Percentiles rank a stretch among this genome's conserved stretches.
Conservation (phyloP, 2,888 invertebrate genomes). For the Athripsodes cinereus region DNA sequence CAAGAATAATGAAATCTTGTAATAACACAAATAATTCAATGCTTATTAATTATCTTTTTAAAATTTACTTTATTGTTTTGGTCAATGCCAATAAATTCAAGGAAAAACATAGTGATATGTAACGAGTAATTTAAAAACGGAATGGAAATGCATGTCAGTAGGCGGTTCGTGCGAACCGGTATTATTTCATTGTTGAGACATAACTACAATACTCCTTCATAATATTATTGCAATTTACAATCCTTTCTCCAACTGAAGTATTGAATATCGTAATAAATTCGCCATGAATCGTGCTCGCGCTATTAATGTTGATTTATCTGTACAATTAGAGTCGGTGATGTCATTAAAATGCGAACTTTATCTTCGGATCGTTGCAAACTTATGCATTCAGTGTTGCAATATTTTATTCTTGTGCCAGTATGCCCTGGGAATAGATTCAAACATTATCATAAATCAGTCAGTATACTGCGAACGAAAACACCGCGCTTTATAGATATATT, state of each 20-base stretch:
- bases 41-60: too few species aligned
- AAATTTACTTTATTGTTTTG: too few species aligned
- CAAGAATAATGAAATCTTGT: too few species aligned
- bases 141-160: too few species aligned
- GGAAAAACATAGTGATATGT: too few species aligned
- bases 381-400: conserved; percentile 16
- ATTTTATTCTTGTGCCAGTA: conserved; percentile 5
- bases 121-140: too few species aligned
- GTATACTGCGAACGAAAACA: conserved; percentile 1
- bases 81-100: too few species aligned
- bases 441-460: conserved; percentile 14
- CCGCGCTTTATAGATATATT: not conserved
- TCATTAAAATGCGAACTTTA: conserved; percentile 21
- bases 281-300: conserved; percentile 6
- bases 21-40: too few species aligned
- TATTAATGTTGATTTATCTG: conserved; percentile 14
- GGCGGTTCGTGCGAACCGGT: not conserved
- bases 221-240: not conserved
- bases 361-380: conserved; percentile 14
- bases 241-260: conserved; percentile 1
- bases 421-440: conserved; percentile 15
- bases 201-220: not conserved
- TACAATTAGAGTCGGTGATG: conserved; percentile 17
- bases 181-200: not conserved
- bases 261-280: conserved; percentile 4